Evolutionary conservation across 2,797 vertebrate genomes (phyloP).

Genomic region (Halcyon leucocephala): DNA sequence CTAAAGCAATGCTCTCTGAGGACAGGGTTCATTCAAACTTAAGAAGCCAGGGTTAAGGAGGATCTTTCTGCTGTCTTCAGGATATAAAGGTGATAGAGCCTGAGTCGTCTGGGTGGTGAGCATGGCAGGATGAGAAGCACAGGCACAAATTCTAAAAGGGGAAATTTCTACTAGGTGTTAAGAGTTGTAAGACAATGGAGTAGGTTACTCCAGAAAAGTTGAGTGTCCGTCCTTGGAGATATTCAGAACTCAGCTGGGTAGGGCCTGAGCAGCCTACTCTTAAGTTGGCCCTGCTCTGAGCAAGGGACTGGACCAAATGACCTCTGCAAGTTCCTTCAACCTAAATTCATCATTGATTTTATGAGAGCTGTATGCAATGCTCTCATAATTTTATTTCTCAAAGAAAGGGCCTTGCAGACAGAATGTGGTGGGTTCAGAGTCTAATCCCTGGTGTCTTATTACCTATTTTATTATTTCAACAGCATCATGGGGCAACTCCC

Average conservation of each 20-base stretch:
- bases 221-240: not conserved
- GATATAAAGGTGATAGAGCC: not conserved
- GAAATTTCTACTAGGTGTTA: not conserved
- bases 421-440: slow-evolving; percentile 36
- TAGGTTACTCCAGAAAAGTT: not conserved
- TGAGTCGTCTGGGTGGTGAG: not conserved
- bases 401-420: slow-evolving; percentile 33
- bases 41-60: not conserved
- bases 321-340: not conserved
- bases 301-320: not conserved
- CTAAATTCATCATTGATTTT: not conserved
- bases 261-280: not conserved
- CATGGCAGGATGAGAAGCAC: not conserved
- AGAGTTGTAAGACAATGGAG: not conserved
- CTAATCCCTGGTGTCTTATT: slow-evolving; percentile 60
- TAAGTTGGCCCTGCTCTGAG: not conserved
- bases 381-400: slow-evolving; percentile 37
- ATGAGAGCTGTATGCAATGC: not conserved
- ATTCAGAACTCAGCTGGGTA: not conserved
- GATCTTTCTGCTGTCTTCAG: not conserved
- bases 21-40: not conserved
- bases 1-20: not conserved
- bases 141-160: not conserved
- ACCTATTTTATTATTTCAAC: slow-evolving; percentile 70
- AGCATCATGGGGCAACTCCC: slow-evolving; percentile 69